These are phyloP conservation scores for Erpetoichthys calabaricus DNA, from an alignment of 2,797 vertebrate species.

Conservation along the genomic window DNA sequence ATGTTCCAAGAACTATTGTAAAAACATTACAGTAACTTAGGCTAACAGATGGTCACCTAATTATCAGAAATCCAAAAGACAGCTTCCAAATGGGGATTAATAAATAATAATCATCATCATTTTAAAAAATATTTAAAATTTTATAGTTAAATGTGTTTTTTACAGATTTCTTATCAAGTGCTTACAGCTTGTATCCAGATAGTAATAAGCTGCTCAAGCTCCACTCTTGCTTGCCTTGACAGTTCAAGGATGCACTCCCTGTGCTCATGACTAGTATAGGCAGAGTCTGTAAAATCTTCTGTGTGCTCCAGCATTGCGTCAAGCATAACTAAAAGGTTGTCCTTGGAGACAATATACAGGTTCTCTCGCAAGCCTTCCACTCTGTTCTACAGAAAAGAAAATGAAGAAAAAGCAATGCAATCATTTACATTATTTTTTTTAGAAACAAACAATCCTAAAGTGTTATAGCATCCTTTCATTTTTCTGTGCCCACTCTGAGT, in stretches of 20 bases:
- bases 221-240: constrained; percentile 68
- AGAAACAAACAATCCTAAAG: too few species aligned
- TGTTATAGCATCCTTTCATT: too few species aligned
- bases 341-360: constrained; percentile 62
- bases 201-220: constrained; percentile 73
- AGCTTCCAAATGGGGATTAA: too few species aligned
- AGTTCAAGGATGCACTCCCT: constrained; percentile 79
- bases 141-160: too few species aligned
- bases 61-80: too few species aligned
- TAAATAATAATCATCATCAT: too few species aligned
- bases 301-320: constrained; percentile 79
- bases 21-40: too few species aligned
- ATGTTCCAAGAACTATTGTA: too few species aligned
- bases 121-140: too few species aligned
- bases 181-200: constrained; percentile 79
- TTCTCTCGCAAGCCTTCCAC: constrained; percentile 80
- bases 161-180: constrained; percentile 10
- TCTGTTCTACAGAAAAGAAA: constrained; percentile 44
- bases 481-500: too few species aligned
- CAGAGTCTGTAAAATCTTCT: constrained; percentile 93
- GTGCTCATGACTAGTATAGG: constrained; percentile 92
- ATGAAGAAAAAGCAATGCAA: neutral
- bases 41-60: too few species aligned
- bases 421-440: neutral
- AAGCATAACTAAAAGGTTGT: constrained; percentile 63